Base-by-base conservation (phyloP, 2,797 vertebrate genomes). In the Micropoecilia bifurca region DNA sequence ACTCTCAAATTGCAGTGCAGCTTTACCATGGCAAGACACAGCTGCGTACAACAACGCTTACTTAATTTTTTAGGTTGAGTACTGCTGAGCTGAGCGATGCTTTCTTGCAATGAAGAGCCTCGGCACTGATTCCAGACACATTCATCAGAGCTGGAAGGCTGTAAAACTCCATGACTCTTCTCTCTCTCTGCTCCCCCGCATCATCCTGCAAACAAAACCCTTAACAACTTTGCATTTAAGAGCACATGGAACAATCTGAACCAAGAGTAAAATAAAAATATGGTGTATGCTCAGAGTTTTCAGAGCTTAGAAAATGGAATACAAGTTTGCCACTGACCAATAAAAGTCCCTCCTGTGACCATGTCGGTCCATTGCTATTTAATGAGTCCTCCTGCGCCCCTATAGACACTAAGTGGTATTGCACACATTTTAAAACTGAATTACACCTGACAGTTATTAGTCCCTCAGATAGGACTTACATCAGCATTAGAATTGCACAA, bases 1-100 rank as follows among this genome's bases (percentile, higher is more conserved):
- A n/a, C 75, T 91, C 79, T 85, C 75, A 89, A 91, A 91, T 91
- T 91, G 87, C 80, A 50, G 84, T 71, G 69, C 83, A 81, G 78
- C 77, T 48, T 79, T 61, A 55, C 68, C 4, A 63, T 75, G 87
- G 90, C 85, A 86, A 88, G 80, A 86, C 77, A 71, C 89, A 92
- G 88, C 82, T 90, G 86, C 81, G 83, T 80, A 85, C 78, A 76
- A 81, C 83, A 85, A 78, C 73, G 74, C 78, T 88, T 86, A 87
- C 84, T 84, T 91, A 53, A 80, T 89, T 85, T 53, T 86, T 81
- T 75, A 74, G 47, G 74, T 61, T 68, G 73, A 85, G 78, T 55
- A 28, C 0, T 2, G 75, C 66, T 71, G 57, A 81, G 79, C 79
- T 75, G 80, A 92, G 81, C 39, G 74, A 73, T 33, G 63, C 80